Base-by-base conservation (phyloP, 1,140 invertebrate genomes). In the Eriosoma lanigerum region DNA sequence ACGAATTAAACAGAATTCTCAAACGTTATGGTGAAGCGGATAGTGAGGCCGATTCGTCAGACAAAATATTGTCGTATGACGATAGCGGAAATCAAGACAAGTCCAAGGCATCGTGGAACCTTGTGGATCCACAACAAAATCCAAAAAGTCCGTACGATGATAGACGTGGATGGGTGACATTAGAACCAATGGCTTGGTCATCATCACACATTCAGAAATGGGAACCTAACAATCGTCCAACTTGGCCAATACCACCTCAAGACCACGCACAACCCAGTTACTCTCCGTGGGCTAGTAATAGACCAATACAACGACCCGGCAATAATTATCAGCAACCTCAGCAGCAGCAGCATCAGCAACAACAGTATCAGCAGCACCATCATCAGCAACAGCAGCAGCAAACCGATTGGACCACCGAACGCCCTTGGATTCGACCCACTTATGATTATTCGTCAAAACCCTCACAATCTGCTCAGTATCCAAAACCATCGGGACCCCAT, bases 121-220 rank as follows among this genome's bases (percentile, higher is more conserved):
- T 83, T 24, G 75, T 85, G 12, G 75, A 78, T 19, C 21, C 62
- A 52, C 68, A 72, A 29, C 68, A 72, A 46, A 38, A 86, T 82
- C 87, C 90, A 75, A 88, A 89, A 83, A 85, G 87, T 84, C 88
- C 89, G 1, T 89, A 89, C 81, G 90, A 92, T 80, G 90, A 93
- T 82, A 88, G 90, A 82, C 90, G 90, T 78, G 92, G 91, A 0
- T 93, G 92, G 92, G 91, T 93, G 0, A 91, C 91, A 3, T 85
- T 93, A 56, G 92, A 93, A 73, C 91, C 92, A 0, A 88, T 93
- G 9, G 91, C 92, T 1, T 93, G 92, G 92, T 92, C 91, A 0
- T 89, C 91, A 19, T 92, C 91, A 81, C 92, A 93, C 86, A 90
- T 93, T 68, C 92, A 91, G 10, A 93, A 93, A 84, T 93, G 92